Evolutionary conservation across 30 jellyfish, hydroid and myxozoan species (phyloP).

Genomic region (Turritopsis rubra): DNA sequence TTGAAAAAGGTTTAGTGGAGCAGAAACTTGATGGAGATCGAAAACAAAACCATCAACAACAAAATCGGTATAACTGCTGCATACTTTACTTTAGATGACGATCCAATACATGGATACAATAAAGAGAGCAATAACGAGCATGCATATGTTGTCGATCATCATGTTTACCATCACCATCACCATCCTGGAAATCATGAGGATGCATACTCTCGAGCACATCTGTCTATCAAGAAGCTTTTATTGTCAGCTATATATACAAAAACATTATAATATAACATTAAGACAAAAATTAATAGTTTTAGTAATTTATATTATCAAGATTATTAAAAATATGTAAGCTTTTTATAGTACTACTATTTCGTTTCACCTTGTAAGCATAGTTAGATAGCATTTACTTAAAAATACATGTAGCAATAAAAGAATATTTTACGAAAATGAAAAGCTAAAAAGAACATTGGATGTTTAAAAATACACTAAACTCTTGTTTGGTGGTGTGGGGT

Average conservation of each 20-base stretch:
- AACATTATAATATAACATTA: background rate
- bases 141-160: conserved; percentile 11
- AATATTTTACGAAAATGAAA: no score
- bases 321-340: background rate
- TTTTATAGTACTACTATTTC: no score
- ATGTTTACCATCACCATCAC: conserved; percentile 6
- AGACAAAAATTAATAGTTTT: background rate
- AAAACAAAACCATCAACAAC: no score
- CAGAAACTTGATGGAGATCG: no score
- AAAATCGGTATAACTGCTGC: no score
- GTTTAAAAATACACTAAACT: no score
- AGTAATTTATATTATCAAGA: background rate
- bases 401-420: no score
- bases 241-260: background rate
- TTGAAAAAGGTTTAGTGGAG: no score
- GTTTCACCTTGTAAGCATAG: background rate
- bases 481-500: no score
- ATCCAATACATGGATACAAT: background rate
- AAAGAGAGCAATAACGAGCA: background rate
- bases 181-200: conserved; percentile 7
- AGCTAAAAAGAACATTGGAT: no score
- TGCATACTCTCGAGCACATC: background rate
- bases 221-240: no score
- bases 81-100: background rate
- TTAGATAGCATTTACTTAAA: no score